Evolutionary conservation across 2,113 vertebrate species (phyloP), one percentile per base, ranked within the genome.

Genomic region (Plectropomus leopardus): DNA sequence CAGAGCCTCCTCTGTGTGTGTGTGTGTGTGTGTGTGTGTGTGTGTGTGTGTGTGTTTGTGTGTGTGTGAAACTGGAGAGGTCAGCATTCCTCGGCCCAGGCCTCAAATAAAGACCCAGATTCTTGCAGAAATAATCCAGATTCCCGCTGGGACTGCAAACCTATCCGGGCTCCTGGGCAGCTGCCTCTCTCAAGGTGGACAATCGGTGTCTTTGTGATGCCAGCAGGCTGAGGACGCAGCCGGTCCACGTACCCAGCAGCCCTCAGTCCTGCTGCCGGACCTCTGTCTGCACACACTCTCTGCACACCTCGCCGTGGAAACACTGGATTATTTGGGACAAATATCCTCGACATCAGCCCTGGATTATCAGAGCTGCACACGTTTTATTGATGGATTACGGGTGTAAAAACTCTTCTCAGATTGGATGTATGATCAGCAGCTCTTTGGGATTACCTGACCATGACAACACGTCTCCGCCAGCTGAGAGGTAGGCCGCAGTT

Each of bases 161-260:
- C 45, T 82, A 83, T 83, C 57, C 61, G 1, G 68, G 48, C 28
- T 84, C 59, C 74, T 23, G 23, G 69, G 34, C 6, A 42, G 80
- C 58, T 69, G 76, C 73, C 82, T 83, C 60, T 45, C 58, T 78
- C 71, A 68, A 90, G 82, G 90, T 90, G 92, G 86, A 93, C 92
- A 93, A 91, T 92, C 87, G 28, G 75, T 54, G 86, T 91, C 92
- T 92, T 93, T 93, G 92, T 93, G 81, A 63, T 84, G 85, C 86
- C 86, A 84, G 21, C 66, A 72, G 76, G n/a, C 76, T 40, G 55
- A 81, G 60, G 40, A 26, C 32, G 17, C 51, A 60, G 72, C 75
- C 28, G 68, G 23, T 72, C 50, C 59, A 50, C n/a, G n/a, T n/a
- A n/a, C n/a, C 21, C 28, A 1, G n/a, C 36, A 60, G 48, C 26